Conservation (phyloP, 2,888 invertebrate species). For the Proisotoma minuta region DNA sequence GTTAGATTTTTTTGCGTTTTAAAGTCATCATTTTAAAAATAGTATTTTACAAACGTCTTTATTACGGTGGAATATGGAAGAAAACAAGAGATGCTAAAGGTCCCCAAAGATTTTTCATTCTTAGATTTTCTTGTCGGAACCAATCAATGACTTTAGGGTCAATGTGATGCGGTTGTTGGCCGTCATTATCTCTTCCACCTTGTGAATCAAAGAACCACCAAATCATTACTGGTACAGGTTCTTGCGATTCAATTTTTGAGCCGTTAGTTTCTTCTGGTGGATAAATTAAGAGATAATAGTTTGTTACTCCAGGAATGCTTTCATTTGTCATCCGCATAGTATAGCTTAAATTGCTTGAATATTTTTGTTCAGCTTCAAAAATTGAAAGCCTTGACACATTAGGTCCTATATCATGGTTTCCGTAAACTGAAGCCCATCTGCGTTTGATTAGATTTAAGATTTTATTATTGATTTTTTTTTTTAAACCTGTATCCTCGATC, state of each 20-base stretch:
- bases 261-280: neutral
- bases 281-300: constrained; percentile 34
- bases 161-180: constrained; percentile 29
- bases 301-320: constrained; percentile 27
- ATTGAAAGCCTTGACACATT: constrained; percentile 32
- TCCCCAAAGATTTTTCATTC: constrained; percentile 19
- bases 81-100: constrained; percentile 27
- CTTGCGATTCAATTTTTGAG: no score
- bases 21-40: neutral
- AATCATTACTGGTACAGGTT: constrained; percentile 28
- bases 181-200: constrained; percentile 27
- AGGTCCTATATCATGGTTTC: constrained; percentile 37
- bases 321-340: constrained; percentile 15
- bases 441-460: no score
- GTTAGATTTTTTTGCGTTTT: neutral
- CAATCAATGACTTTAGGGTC: constrained; percentile 31
- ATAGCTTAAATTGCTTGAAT: constrained; percentile 28
- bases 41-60: neutral
- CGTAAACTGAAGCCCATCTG: constrained; percentile 38
- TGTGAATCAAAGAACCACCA: constrained; percentile 38
- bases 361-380: constrained; percentile 23
- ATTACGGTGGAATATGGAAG: constrained; percentile 35
- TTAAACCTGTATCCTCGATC: constrained; percentile 20
- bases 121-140: constrained; percentile 25
- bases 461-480: no score